Percentiles rank a stretch among this genome's conserved stretches.
These are phyloP conservation scores for Andrena haemorrhoa DNA, from an alignment of 2,888 invertebrate species.

Conservation along the genomic window DNA sequence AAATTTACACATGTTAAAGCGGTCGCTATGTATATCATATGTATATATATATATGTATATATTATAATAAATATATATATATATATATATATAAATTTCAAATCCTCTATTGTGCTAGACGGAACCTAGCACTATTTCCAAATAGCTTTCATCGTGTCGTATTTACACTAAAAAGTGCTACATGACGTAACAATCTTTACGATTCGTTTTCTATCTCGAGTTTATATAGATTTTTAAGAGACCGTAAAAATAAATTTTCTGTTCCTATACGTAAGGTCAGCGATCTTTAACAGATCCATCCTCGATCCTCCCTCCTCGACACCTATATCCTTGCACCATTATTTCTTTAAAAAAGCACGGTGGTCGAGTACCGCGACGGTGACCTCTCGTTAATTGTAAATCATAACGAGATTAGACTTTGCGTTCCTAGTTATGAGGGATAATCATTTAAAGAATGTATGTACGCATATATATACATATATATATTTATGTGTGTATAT, in stretches of 20 bases:
- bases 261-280: slow-evolving; percentile 60
- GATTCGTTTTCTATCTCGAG: slow-evolving; percentile 46
- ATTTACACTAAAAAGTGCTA: slow-evolving; percentile 70
- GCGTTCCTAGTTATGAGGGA: slow-evolving; percentile 71
- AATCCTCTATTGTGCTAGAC: slow-evolving; percentile 57
- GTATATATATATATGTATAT: too few relatives aligned
- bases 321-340: slow-evolving; percentile 42
- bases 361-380: slow-evolving; percentile 10
- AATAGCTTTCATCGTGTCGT: slow-evolving; percentile 48
- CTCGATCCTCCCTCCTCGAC: slow-evolving; percentile 1
- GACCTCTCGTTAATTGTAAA: slow-evolving; percentile 28
- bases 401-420: slow-evolving; percentile 44
- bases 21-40: slow-evolving; percentile 48
- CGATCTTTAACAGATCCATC: slow-evolving; percentile 40
- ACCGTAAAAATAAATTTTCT: slow-evolving; percentile 74
- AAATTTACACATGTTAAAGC: slow-evolving; percentile 67
- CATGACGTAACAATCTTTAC: slow-evolving; percentile 53
- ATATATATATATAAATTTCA: slow-evolving; percentile 25
- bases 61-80: too few relatives aligned
- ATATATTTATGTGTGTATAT: neutral
- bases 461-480: slow-evolving; percentile 2
- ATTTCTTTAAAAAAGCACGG: slow-evolving; percentile 21
- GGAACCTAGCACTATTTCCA: slow-evolving; percentile 47
- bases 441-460: slow-evolving; percentile 65
- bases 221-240: slow-evolving; percentile 61